Evolutionary conservation across 2,113 vertebrate species (phyloP), one percentile per base, ranked within the genome.

Genomic region (Solea solea): DNA sequence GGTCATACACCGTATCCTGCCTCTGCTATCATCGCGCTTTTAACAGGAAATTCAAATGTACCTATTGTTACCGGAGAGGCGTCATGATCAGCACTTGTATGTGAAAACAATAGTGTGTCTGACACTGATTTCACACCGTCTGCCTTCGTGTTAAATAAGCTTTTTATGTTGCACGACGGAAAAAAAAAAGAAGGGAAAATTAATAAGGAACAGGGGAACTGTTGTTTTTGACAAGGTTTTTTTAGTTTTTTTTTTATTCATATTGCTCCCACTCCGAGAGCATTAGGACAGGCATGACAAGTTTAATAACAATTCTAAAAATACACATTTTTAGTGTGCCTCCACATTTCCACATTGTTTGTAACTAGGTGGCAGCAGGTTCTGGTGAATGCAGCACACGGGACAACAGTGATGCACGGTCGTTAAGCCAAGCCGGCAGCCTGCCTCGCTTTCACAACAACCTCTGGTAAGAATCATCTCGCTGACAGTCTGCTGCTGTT

Each of bases 381-480:
- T 93, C 93, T 70, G 93, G 93, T 48, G 94, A 93, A 49, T 92
- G 93, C 76, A 94, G 93, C 69, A 92, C 93, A 12, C 90, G 92
- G 59, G 92, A 92, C 51, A 92, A 93, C 73, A 89, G 88, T 0
- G 69, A 90, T 15, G 75, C n/a, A 44, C 81, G 86, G 66, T 88
- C 94, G 7, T 72, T 82, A 1, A 93, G 91, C 27, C 84, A 94
- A 63, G 87, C 94, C 52, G 87, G 90, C 80, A 89, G 85, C 78
- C 88, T 95, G 79, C 59, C 85, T 7, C 55, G 70, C 41, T 94
- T 93, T 81, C 94, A 95, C 64, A 96, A 95, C 90, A 96, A 95
- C 68, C 93, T 96, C 74, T 94, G 95, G 96, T 97, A 74, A 84
- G 92, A 59, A 39, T 28, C 28, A 5, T 11, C 54, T 49, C 10